Evolutionary conservation across 2,113 vertebrate genomes (phyloP).

Genomic region (Aphyosemion australe): DNA sequence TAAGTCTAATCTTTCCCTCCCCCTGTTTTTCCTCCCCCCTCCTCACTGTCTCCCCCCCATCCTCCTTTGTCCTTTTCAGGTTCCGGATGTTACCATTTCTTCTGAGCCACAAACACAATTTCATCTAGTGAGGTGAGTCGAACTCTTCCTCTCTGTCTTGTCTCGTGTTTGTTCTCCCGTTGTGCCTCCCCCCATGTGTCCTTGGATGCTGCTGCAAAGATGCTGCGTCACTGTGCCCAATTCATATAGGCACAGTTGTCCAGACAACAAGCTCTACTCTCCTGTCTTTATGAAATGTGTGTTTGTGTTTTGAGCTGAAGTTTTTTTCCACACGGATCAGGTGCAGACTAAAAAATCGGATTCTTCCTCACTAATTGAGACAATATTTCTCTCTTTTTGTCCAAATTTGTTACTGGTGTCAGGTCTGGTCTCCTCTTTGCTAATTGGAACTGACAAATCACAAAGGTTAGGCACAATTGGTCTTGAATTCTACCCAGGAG

Average conservation of each 20-base stretch:
- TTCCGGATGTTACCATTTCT: conserved; percentile 57
- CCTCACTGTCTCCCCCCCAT: conserved; percentile 19
- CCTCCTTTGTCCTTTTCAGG: conserved; percentile 43
- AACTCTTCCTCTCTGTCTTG: conserved; percentile 22
- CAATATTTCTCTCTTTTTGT: conserved; percentile 5
- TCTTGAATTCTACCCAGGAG: not conserved
- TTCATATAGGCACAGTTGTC: conserved; percentile 26
- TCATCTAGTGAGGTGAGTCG: conserved; percentile 62
- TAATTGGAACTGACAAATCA: conserved; percentile 17
- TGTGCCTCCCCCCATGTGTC: not conserved
- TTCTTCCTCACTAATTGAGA: conserved; percentile 2
- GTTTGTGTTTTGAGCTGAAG: not conserved
- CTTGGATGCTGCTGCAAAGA: conserved; percentile 63
- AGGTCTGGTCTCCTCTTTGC: conserved; percentile 9
- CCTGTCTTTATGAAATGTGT: conserved; percentile 1
- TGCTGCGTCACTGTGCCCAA: conserved; percentile 73
- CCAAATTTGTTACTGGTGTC: conserved; percentile 11
- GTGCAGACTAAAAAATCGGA: conserved; percentile 6
- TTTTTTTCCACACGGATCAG: conserved; percentile 10
- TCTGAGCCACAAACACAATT: conserved; percentile 50
- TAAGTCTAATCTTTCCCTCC: conserved; percentile 53
- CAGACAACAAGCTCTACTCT: conserved; percentile 10
- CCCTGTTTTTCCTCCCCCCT: conserved; percentile 5
- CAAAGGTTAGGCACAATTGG: not conserved
- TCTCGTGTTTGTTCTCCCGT: not conserved